Evolutionary conservation across 1,140 invertebrate genomes (phyloP), one percentile per base, ranked within the genome.

Genomic region (Danaus melanippus): DNA sequence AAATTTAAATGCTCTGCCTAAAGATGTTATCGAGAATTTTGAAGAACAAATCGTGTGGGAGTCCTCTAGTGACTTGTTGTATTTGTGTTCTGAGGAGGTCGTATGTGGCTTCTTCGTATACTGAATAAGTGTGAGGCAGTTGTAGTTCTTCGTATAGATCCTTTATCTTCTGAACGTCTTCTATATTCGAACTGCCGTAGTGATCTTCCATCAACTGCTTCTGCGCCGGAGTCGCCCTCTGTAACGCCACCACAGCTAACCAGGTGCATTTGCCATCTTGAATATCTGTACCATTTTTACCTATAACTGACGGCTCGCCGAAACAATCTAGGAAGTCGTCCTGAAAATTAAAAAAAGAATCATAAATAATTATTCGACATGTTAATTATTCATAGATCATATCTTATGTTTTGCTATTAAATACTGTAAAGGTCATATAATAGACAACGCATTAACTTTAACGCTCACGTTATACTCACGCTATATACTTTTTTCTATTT

Each of bases 271-370:
- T 99, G 32, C 96, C 96, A 67, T 98, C 95, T 82, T 94, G 89
- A 62, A 99, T 98, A 74, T 99, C 98, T 5, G 92, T 97, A 1
- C 95, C 95, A 15, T 92, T 86, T 88, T 99, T 99, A 3, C 97
- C 97, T 7, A 92, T 97, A 0, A 94, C 88, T 15, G 90, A 86
- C 10, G 93, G 89, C 82, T 98, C 92, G 1, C 97, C 97, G 80
- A 94, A 99, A 76, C 94, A 97, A 81, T 99, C 97, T 10, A 99
- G 88, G 78, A 94, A 98, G 78, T 99, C 98, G 86, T 99, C 95
- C 91, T 97, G 90, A 42, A 91, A 86, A 32, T 32, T 15, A 32
- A 32, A 7, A 32, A 32, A 4, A 32, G 21, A 32, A 32, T 32
- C 21, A 32, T 32, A 32, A 32, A 32, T 32, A 32, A 3, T 32